Conservation (phyloP, 2,113 vertebrate species). For the Aleadryas rufinucha region DNA sequence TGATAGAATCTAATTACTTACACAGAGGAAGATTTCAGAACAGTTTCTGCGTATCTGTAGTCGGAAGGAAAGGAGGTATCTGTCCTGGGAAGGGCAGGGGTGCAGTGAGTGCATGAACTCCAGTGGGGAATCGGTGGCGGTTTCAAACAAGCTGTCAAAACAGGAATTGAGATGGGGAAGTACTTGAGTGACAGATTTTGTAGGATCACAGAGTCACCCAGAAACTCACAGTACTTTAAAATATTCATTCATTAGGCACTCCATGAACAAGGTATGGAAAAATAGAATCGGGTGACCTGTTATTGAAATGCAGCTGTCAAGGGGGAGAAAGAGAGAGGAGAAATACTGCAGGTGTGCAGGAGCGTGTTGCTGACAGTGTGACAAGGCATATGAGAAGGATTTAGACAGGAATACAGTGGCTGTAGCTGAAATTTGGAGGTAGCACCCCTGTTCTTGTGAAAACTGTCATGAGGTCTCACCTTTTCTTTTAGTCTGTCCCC, state of each 20-base stretch:
- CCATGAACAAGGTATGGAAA: neutral
- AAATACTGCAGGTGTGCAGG: neutral
- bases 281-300: neutral
- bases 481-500: neutral
- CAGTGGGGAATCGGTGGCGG: neutral
- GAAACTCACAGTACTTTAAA: neutral
- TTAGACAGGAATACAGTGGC: neutral
- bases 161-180: neutral
- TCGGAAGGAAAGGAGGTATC: neutral
- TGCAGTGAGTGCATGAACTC: neutral
- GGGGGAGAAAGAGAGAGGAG: neutral
- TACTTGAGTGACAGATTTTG: neutral
- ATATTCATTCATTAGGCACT: neutral
- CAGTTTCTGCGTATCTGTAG: neutral
- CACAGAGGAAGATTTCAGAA: neutral
- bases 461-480: neutral
- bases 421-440: neutral
- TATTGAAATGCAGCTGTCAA: neutral
- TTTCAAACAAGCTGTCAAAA: conserved; percentile 11
- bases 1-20: neutral
- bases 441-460: neutral
- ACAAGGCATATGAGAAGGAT: neutral
- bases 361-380: neutral
- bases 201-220: neutral
- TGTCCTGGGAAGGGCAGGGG: neutral